These are phyloP conservation scores for Oncorhynchus kisutch DNA, from an alignment of 2,113 vertebrate species.

Conservation along the genomic window DNA sequence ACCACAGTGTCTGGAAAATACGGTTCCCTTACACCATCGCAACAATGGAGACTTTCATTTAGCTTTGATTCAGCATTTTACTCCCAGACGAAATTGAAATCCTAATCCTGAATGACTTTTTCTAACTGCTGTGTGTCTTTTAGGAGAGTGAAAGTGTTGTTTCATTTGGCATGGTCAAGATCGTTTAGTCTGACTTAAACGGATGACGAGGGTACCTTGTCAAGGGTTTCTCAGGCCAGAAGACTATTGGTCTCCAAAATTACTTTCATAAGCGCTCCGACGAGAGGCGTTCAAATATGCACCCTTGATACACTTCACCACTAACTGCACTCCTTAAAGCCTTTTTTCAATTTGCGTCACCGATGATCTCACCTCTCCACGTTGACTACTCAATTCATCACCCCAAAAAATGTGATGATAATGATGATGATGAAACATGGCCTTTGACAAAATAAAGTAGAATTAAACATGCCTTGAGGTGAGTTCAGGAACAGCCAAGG, in stretches of 20 bases:
- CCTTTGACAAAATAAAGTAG: too few species aligned
- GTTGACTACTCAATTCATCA: too few species aligned
- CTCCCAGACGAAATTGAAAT: slow-evolving; percentile 27
- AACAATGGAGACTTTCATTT: slow-evolving; percentile 58
- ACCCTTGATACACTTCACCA: too few species aligned
- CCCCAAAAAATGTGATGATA: too few species aligned
- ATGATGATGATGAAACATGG: too few species aligned
- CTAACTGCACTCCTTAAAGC: too few species aligned
- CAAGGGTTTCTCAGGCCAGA: not conserved
- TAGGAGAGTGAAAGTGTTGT: slow-evolving; percentile 41
- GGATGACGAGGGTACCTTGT: not conserved
- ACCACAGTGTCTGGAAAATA: slow-evolving; percentile 46
- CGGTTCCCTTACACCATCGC: slow-evolving; percentile 23
- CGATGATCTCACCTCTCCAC: too few species aligned
- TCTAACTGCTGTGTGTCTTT: slow-evolving; percentile 12
- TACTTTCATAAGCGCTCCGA: too few species aligned
- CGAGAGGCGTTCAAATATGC: too few species aligned
- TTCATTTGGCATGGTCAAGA: slow-evolving; percentile 45
- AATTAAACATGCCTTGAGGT: too few species aligned
- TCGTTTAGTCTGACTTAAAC: slow-evolving; percentile 51
- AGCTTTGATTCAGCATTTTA: slow-evolving; percentile 48
- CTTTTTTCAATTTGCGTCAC: too few species aligned
- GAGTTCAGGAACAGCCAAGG: too few species aligned
- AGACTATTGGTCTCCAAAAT: slow-evolving; percentile 5
- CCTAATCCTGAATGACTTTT: slow-evolving; percentile 33